Percentiles rank a stretch among this genome's conserved stretches.
Conservation (phyloP, 2,797 vertebrate species). For the Mallotus villosus region DNA sequence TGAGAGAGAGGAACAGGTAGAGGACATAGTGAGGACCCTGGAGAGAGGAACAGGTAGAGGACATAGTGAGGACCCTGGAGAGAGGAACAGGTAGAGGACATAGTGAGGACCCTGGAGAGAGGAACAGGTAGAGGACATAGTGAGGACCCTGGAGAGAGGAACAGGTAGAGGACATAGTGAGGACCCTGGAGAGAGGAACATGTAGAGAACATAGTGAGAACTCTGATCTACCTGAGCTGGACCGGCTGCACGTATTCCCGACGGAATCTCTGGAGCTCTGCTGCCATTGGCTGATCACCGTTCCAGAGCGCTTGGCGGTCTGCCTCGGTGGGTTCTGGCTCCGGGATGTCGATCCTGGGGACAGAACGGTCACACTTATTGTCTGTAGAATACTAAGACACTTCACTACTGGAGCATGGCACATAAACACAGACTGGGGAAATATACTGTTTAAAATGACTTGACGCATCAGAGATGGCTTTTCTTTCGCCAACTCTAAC, state of each 20-base stretch:
- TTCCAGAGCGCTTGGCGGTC: constrained; percentile 92
- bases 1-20: constrained; percentile 7
- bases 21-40: not conserved
- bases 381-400: not conserved
- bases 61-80: no score
- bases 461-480: no score
- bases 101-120: constrained; percentile 66
- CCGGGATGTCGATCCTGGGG: constrained; percentile 93
- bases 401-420: not conserved
- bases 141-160: not conserved
- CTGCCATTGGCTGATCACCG: constrained; percentile 91
- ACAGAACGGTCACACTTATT: not conserved
- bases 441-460: no score
- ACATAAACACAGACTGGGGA: not conserved
- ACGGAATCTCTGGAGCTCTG: constrained; percentile 93
- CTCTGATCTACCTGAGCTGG: constrained; percentile 86
- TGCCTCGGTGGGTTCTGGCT: constrained; percentile 91
- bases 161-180: not conserved
- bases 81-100: not conserved
- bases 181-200: not conserved
- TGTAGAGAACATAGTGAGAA: no score
- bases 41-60: not conserved
- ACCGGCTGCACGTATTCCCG: constrained; percentile 98
- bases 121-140: not conserved
- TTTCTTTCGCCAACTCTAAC: no score